These are phyloP conservation scores for Linnaemya vulpina DNA, from an alignment of 2,888 invertebrate species.

Conservation along the genomic window DNA sequence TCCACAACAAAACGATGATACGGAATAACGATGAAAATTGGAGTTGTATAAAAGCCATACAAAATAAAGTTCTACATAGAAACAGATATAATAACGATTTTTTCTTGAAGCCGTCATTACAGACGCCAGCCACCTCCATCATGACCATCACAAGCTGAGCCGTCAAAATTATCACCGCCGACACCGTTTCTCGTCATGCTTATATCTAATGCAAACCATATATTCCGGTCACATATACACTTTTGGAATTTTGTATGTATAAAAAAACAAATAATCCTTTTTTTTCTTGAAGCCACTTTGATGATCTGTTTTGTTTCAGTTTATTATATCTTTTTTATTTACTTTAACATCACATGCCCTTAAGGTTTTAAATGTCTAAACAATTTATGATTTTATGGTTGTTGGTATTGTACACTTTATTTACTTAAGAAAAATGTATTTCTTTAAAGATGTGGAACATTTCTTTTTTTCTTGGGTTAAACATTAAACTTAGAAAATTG, in stretches of 20 bases:
- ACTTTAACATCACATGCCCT: conserved; percentile 47
- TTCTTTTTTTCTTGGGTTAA: conserved; percentile 34
- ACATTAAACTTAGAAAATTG: conserved; percentile 47
- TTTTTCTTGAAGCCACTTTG: conserved; percentile 47
- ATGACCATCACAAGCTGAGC: conserved; percentile 34
- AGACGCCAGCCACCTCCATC: conserved; percentile 70
- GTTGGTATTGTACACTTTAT: conserved; percentile 48
- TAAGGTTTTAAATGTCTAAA: conserved; percentile 68
- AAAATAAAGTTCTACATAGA: conserved; percentile 28
- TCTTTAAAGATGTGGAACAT: conserved; percentile 30
- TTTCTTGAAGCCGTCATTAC: conserved; percentile 64
- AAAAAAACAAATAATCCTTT: conserved; percentile 63
- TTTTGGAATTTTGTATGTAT: conserved; percentile 9
- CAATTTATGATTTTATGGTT: conserved; percentile 66
- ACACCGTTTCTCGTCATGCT: conserved; percentile 31
- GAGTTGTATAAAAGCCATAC: not conserved
- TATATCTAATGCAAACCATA: conserved; percentile 34
- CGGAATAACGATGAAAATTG: conserved; percentile 54
- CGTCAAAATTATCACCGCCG: conserved; percentile 43
- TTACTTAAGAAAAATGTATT: conserved; percentile 24
- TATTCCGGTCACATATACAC: not conserved
- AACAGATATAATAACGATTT: conserved; percentile 43
- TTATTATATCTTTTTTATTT: conserved; percentile 19
- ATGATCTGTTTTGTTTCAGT: conserved; percentile 32
- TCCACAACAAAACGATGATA: conserved; percentile 44